Evolutionary conservation across 2,797 vertebrate genomes (phyloP).

Genomic region (Pampus argenteus): DNA sequence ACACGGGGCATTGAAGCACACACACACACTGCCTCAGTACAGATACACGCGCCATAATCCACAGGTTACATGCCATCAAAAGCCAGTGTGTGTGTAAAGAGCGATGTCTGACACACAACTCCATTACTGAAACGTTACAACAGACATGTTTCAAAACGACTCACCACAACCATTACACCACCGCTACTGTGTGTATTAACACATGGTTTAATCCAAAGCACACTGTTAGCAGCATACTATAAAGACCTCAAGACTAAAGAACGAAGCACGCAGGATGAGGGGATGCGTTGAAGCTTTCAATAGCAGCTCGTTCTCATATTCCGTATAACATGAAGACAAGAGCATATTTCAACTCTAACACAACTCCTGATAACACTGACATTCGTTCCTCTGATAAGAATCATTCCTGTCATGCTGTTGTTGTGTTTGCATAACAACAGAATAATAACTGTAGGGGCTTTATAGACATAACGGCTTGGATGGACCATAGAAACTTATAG

Average conservation of each 20-base stretch:
- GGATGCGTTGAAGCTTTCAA: conserved; percentile 5
- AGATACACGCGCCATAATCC: background rate
- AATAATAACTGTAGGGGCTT: too few relatives aligned
- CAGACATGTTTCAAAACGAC: background rate
- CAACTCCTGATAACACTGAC: too few relatives aligned
- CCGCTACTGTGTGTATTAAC: background rate
- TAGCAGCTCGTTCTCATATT: background rate
- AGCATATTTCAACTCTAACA: too few relatives aligned
- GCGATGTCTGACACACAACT: background rate
- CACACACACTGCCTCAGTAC: background rate
- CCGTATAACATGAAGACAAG: too few relatives aligned
- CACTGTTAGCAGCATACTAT: background rate
- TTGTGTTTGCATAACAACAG: too few relatives aligned
- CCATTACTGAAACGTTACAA: background rate
- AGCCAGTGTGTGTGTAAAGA: background rate
- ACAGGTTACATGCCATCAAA: background rate
- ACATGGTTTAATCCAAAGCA: background rate
- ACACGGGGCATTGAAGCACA: too few relatives aligned
- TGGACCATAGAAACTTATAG: too few relatives aligned
- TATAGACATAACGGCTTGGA: too few relatives aligned
- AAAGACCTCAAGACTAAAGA: too few relatives aligned
- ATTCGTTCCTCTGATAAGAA: too few relatives aligned
- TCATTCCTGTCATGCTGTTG: too few relatives aligned
- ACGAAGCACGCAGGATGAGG: too few relatives aligned
- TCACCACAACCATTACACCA: background rate